Evolutionary conservation across 2,797 vertebrate genomes (phyloP).

Genomic region (Delichon dasypus): DNA sequence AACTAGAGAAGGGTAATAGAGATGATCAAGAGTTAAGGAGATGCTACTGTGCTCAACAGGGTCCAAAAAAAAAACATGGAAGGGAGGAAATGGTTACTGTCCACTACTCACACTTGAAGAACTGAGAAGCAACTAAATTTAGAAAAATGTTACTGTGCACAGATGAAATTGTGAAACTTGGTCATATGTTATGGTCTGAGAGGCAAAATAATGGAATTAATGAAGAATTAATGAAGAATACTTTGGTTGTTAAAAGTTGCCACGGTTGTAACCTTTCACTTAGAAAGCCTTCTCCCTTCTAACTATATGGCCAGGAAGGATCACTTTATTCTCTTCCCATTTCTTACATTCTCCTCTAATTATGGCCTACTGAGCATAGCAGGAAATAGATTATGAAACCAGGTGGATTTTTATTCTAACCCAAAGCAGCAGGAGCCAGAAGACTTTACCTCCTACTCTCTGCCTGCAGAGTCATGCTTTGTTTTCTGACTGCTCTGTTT

Average conservation of each 20-base stretch:
- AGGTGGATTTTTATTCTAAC: not conserved
- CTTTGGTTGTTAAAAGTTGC: not conserved
- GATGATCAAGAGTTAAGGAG: not conserved
- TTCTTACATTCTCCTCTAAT: not conserved
- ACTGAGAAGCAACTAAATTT: not conserved
- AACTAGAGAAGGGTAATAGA: not conserved
- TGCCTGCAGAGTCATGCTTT: not conserved
- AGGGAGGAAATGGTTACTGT: not conserved
- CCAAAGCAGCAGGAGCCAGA: not conserved
- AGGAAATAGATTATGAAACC: not conserved
- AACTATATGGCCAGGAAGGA: not conserved
- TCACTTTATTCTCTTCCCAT: not conserved
- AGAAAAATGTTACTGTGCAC: not conserved
- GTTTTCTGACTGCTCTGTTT: not conserved
- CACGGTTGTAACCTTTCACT: not conserved
- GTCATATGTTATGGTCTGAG: not conserved
- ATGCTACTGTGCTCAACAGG: not conserved
- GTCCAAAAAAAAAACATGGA: not conserved
- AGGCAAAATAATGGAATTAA: not conserved
- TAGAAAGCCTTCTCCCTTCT: not conserved
- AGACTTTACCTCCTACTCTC: not conserved
- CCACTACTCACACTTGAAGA: not conserved
- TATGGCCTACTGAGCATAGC: not conserved
- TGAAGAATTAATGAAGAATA: not conserved
- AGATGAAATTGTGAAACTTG: not conserved